Evolutionary conservation across 2,113 vertebrate genomes (phyloP), one percentile per base, ranked within the genome.

Genomic region (Corythornis cristatus): DNA sequence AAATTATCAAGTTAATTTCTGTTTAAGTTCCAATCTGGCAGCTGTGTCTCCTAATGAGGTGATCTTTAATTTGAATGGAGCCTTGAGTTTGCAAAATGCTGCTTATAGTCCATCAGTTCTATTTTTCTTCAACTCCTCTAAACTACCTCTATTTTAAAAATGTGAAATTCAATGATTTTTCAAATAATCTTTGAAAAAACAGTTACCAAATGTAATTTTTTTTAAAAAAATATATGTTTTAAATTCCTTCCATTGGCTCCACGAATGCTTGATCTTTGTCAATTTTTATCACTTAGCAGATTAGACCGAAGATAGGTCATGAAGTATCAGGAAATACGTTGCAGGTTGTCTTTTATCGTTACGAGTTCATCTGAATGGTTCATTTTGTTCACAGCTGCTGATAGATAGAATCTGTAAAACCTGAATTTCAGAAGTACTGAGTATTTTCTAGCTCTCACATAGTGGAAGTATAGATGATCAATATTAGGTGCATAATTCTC

Each of bases 281-380:
- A 40, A 8, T 46, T 84, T 86, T 94, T 90, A 86, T 90, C 74
- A 72, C 45, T 73, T 89, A 82, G 58, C 42, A 81, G 65, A 82
- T 79, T 82, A 77, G 28, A 65, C n/a, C 3, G 6, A 48, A 92
- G 45, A 84, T 29, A 88, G 54, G 43, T 80, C 31, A 74, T 51
- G 53, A 43, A 74, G 46, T 95, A 77, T 40, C 62, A 89, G 54
- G 54, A 90, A 86, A 86, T 65, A 70, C 29, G 23, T 78, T 70
- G 31, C 66, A 92, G 35, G 19, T 37, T 83, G 33, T 53, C 57
- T 91, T 91, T 90, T 45, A 57, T 81, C 77, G 57, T 14, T 81
- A 90, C n/a, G 64, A 20, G 65, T 70, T 89, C 65, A 72, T 68
- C 70, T 77, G 6, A 4, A 78, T 68, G 26, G 18, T n/a, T 76